Conservation (phyloP, 1,140 invertebrate genomes). For the Anoplophora glabripennis region DNA sequence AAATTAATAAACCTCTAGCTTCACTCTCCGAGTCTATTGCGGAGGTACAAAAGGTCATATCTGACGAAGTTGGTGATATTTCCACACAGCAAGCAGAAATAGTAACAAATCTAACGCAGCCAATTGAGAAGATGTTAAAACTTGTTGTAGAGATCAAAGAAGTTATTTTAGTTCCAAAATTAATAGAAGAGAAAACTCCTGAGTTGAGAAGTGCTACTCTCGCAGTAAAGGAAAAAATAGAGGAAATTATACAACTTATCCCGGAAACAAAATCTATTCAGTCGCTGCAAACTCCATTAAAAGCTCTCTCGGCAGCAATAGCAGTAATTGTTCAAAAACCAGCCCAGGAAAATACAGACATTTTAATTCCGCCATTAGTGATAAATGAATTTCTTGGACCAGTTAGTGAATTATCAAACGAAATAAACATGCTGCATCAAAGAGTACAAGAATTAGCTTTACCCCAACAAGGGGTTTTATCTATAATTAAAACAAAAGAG, state of each 20-base stretch:
- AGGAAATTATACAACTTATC: background rate
- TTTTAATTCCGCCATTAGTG: too few species aligned
- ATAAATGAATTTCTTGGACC: background rate
- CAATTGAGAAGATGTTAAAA: slow-evolving; percentile 13
- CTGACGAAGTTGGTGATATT: slow-evolving; percentile 1
- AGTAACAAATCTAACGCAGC: background rate
- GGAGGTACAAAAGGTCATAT: background rate
- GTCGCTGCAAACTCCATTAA: background rate
- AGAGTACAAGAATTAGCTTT: background rate
- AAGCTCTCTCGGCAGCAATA: background rate
- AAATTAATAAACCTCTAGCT: background rate
- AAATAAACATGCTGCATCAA: background rate
- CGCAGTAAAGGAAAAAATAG: background rate
- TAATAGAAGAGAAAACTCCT: slow-evolving; percentile 12
- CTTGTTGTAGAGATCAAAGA: slow-evolving; percentile 15
- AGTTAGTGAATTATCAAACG: background rate
- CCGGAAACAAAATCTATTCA: background rate
- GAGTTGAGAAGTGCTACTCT: background rate
- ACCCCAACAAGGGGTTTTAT: slow-evolving; percentile 11
- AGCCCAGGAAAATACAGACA: background rate
- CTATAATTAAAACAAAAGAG: too few species aligned
- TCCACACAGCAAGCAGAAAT: slow-evolving; percentile 9
- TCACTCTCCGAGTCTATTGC: background rate
- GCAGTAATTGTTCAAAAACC: background rate
- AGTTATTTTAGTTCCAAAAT: slow-evolving; percentile 9